A percentile compares a stretch with the other conserved stretches of the same genome.
These are phyloP conservation scores for Papilio protenor DNA, from an alignment of 2,888 invertebrate species.

Conservation along the genomic window DNA sequence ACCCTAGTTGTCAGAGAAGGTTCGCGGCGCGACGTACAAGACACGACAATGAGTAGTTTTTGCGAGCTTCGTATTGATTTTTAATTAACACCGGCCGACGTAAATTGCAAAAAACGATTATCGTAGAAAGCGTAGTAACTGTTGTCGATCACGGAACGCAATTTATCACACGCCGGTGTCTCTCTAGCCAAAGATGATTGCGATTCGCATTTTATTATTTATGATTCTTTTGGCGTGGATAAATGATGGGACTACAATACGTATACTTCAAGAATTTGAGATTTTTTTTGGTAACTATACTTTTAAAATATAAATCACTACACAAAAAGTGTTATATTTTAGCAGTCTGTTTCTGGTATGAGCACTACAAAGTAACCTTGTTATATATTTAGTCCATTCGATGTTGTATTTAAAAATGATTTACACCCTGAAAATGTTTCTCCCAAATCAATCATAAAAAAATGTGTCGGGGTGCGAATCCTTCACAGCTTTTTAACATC, in stretches of 20 bases:
- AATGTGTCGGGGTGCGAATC: neutral
- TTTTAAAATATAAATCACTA: too few relatives aligned
- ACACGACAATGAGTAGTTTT: constrained; percentile 53
- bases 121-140: constrained; percentile 43
- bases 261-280: neutral
- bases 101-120: constrained; percentile 45
- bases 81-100: constrained; percentile 66
- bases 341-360: neutral
- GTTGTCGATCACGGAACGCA: constrained; percentile 42
- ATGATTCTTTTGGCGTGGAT: constrained; percentile 36
- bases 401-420: neutral
- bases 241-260: constrained; percentile 24
- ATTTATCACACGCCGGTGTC: constrained; percentile 28
- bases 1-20: constrained; percentile 31
- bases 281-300: too few relatives aligned
- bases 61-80: constrained; percentile 66
- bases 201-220: constrained; percentile 37
- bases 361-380: neutral
- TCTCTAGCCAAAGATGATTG: constrained; percentile 25
- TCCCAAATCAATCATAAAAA: too few relatives aligned
- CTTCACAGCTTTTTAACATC: neutral
- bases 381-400: neutral
- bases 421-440: neutral
- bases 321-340: neutral
- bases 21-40: constrained; percentile 42